phyloP scores from a whole-genome alignment of 1,140 invertebrate species.

The Drepana arcuata region DNA sequence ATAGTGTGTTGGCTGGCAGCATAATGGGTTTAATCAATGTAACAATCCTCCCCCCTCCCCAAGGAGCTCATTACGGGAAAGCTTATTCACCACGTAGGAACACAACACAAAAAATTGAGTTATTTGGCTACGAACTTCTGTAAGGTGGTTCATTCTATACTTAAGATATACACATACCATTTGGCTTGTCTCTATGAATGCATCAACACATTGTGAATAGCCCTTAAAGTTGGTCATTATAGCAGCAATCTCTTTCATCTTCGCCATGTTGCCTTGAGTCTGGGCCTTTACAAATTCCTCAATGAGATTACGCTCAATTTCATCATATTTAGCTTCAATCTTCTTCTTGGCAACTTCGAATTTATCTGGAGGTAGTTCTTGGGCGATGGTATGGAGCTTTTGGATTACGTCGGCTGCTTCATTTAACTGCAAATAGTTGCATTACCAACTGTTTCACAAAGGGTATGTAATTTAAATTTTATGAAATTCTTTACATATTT shows the following conservation, averaged over 20 bases:
- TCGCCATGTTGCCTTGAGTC: conserved; percentile 83
- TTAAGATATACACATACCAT: conserved; percentile 73
- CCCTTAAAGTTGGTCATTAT: conserved; percentile 97
- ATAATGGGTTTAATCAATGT: too few species aligned
- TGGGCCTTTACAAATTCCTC: conserved; percentile 95
- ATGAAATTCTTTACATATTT: too few species aligned
- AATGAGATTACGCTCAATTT: conserved; percentile 93
- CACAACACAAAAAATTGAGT: too few species aligned
- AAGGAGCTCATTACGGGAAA: too few species aligned
- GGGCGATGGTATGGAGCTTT: conserved; percentile 95
- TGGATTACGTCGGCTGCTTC: conserved; percentile 99
- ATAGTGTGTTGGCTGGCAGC: too few species aligned
- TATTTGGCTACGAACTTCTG: too few species aligned
- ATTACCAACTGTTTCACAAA: too few species aligned
- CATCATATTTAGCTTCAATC: conserved; percentile 95
- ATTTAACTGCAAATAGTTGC: conserved; percentile 83
- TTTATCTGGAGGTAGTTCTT: conserved; percentile 90
- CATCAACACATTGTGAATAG: conserved; percentile 96
- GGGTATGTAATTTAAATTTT: too few species aligned
- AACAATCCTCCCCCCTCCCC: too few species aligned
- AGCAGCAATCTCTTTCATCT: conserved; percentile 95
- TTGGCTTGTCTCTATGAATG: conserved; percentile 97
- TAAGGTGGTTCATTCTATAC: neutral
- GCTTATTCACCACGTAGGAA: too few species aligned
- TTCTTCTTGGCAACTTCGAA: conserved; percentile 93